These are phyloP conservation scores for Tetragnatha versicolor DNA, from an alignment of 1,140 invertebrate species.

Conservation along the genomic window DNA sequence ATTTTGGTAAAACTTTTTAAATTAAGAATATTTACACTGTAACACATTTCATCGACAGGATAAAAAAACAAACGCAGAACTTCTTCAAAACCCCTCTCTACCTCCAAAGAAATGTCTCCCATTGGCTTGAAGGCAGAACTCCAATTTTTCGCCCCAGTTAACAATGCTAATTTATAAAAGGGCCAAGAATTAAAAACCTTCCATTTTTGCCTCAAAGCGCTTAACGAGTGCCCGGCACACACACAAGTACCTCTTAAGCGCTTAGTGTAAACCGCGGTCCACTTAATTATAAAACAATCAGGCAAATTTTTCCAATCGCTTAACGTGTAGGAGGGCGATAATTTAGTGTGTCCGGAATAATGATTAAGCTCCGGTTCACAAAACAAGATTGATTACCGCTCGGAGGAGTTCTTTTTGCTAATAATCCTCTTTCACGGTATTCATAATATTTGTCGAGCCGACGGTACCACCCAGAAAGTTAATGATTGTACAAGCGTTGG, in stretches of 20 bases:
- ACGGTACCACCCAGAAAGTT: conserved; percentile 25
- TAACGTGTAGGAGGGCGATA: conserved; percentile 21
- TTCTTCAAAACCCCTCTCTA: too few relatives aligned
- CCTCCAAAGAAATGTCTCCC: too few relatives aligned
- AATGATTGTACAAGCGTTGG: conserved; percentile 31
- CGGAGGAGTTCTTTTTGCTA: not conserved
- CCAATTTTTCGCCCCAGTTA: conserved; percentile 34
- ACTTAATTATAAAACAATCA: conserved; percentile 50
- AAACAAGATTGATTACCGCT: conserved; percentile 35
- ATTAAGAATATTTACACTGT: too few relatives aligned
- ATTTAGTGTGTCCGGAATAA: conserved; percentile 31
- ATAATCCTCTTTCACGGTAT: conserved; percentile 7
- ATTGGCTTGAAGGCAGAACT: too few relatives aligned
- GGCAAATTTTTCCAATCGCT: conserved; percentile 38
- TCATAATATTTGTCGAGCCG: conserved; percentile 31
- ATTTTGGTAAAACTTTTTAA: too few relatives aligned
- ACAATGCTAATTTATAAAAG: conserved; percentile 23
- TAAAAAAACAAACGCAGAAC: too few relatives aligned
- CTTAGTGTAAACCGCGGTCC: conserved; percentile 16
- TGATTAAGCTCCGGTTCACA: conserved; percentile 27
- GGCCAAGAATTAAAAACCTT: conserved; percentile 32
- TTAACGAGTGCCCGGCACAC: not conserved
- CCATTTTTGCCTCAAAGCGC: not conserved
- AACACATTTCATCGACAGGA: too few relatives aligned
- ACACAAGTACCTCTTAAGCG: conserved; percentile 8